A percentile compares a stretch with the other conserved stretches of the same genome.
phyloP scores from a whole-genome alignment of 2,797 vertebrate genomes.

The Cygnus olor region DNA sequence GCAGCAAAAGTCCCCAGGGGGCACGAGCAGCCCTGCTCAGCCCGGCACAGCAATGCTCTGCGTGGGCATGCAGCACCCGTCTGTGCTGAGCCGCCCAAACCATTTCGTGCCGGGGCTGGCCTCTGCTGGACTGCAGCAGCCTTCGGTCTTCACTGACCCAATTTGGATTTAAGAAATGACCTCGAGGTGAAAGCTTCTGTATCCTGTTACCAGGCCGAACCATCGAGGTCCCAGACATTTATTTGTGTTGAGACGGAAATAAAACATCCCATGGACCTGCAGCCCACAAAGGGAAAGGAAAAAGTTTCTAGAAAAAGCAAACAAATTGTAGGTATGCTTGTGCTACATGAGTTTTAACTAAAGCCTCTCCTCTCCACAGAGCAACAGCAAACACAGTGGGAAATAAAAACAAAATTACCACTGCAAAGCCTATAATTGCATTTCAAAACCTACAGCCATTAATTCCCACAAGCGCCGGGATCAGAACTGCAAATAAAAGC shows the following conservation, averaged over 20 bases:
- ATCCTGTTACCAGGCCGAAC: background rate
- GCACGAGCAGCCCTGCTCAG: background rate
- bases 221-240: background rate
- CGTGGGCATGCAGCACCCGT: background rate
- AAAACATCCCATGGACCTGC: background rate
- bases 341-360: constrained; percentile 40
- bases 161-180: background rate
- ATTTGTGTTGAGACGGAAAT: constrained; percentile 2
- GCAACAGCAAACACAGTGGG: constrained; percentile 52
- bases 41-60: background rate
- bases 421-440: constrained; percentile 65
- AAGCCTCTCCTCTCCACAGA: constrained; percentile 5
- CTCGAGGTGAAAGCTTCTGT: background rate
- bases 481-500: constrained; percentile 27
- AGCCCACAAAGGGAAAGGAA: background rate
- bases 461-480: constrained; percentile 19
- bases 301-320: constrained; percentile 48
- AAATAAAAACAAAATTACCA: constrained; percentile 67
- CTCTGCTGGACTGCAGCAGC: background rate
- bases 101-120: rapidly evolving
- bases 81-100: background rate
- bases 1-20: no score
- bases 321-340: background rate
- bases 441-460: constrained; percentile 60
- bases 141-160: background rate